Evolutionary conservation across 1,140 invertebrate species (phyloP).

Genomic region (Eueides isabella): DNA sequence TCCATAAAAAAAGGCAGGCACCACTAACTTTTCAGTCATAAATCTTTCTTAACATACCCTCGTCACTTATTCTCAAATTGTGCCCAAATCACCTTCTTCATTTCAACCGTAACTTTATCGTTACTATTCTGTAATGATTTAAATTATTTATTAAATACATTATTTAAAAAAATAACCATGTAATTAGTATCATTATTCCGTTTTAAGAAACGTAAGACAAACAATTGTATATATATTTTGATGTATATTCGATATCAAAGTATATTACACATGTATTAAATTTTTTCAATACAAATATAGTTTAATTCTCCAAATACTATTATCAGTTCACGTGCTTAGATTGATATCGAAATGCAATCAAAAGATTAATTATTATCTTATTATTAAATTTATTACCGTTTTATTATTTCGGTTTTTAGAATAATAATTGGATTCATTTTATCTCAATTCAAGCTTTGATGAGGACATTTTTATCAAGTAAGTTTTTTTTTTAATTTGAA

Average conservation of each 20-base stretch:
- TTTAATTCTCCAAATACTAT: background rate
- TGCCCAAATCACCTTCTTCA: too few relatives aligned
- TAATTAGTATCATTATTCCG: too few relatives aligned
- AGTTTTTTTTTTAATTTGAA: conserved; percentile 8
- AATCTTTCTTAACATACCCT: too few relatives aligned
- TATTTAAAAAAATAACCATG: too few relatives aligned
- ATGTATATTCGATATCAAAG: background rate
- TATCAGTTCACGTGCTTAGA: background rate
- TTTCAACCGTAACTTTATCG: too few relatives aligned
- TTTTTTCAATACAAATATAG: too few relatives aligned
- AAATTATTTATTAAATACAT: too few relatives aligned
- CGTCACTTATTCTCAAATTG: too few relatives aligned
- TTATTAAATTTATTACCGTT: background rate
- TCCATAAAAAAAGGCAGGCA: too few relatives aligned
- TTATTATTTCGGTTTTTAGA: conserved; percentile 16
- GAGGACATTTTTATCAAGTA: conserved; percentile 32
- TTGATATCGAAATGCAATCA: background rate
- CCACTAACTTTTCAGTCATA: too few relatives aligned
- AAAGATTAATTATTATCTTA: conserved; percentile 19
- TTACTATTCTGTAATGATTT: too few relatives aligned
- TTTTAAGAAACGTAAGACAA: too few relatives aligned
- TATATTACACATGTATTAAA: background rate
- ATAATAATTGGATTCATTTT: conserved; percentile 36
- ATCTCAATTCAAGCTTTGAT: conserved; percentile 18
- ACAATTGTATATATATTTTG: background rate